Evolutionary conservation across 2,797 vertebrate species (phyloP).

Genomic region (Taeniopygia guttata): DNA sequence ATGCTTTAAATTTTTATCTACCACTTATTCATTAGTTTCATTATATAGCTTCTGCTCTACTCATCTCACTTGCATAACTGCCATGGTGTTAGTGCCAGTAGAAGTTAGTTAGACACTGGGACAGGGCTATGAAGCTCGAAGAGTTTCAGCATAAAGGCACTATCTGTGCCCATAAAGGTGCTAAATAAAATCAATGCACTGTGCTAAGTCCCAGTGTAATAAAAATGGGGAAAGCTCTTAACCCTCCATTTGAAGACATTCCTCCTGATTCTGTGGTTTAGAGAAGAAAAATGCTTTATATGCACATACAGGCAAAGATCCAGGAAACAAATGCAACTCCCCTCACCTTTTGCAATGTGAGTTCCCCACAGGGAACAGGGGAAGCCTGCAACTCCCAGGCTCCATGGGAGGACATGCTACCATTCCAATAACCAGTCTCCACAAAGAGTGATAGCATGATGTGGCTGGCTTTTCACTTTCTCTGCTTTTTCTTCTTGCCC

Average conservation of each 20-base stretch:
- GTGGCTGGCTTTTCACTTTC: neutral
- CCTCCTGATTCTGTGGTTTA: neutral
- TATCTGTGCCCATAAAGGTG: neutral
- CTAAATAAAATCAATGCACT: conserved; percentile 32
- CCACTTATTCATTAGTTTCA: neutral
- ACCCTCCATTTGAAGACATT: neutral
- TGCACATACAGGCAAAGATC: neutral
- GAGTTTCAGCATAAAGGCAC: neutral
- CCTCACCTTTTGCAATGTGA: neutral
- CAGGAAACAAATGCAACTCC: neutral
- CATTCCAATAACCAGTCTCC: neutral
- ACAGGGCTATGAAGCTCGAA: neutral
- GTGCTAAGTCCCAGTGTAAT: neutral
- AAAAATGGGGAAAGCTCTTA: neutral
- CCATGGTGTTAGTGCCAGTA: neutral
- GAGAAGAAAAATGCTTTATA: neutral
- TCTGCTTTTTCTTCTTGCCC: neutral
- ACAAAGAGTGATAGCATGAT: neutral
- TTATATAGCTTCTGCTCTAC: neutral
- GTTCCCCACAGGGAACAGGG: accelerated
- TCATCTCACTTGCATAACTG: neutral
- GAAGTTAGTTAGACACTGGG: neutral
- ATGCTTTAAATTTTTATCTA: neutral
- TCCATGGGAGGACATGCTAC: accelerated
- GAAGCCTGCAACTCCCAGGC: neutral